Conservation (phyloP, 2,113 vertebrate species). For the Mustela lutreola region DNA sequence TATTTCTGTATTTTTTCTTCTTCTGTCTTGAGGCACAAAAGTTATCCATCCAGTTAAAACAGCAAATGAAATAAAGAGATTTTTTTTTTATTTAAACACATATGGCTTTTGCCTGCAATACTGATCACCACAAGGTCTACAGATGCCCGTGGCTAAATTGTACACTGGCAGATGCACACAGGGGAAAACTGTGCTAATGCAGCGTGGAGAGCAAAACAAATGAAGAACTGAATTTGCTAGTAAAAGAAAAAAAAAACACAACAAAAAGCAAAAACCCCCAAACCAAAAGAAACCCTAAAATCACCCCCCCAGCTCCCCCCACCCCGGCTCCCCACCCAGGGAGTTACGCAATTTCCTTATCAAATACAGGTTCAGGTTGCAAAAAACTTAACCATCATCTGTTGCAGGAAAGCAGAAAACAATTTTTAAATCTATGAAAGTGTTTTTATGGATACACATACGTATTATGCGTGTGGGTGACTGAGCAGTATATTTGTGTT, state of each 20-base stretch:
- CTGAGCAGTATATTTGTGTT: not conserved
- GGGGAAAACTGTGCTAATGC: slow-evolving; percentile 91
- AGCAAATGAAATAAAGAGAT: slow-evolving; percentile 91
- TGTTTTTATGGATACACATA: not conserved
- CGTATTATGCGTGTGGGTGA: not conserved
- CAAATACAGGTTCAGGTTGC: slow-evolving; percentile 71
- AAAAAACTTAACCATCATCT: slow-evolving; percentile 40
- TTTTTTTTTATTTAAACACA: slow-evolving; percentile 91
- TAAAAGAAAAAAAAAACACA: slow-evolving; percentile 35
- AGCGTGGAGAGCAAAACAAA: slow-evolving; percentile 94
- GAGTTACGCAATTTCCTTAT: slow-evolving; percentile 74
- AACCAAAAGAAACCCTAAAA: not conserved
- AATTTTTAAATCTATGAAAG: slow-evolving; percentile 53
- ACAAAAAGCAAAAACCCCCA: not conserved
- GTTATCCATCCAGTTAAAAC: slow-evolving; percentile 93
- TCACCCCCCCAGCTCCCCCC: too few species aligned
- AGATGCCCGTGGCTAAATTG: slow-evolving; percentile 93
- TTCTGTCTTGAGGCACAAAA: slow-evolving; percentile 93
- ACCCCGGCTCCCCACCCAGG: not conserved
- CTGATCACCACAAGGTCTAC: slow-evolving; percentile 91
- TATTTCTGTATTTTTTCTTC: slow-evolving; percentile 94
- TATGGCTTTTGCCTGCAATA: slow-evolving; percentile 93
- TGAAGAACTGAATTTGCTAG: slow-evolving; percentile 87
- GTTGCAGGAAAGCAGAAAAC: slow-evolving; percentile 60
- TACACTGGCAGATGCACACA: slow-evolving; percentile 91